Conservation (phyloP, 2,888 invertebrate species). For the Listrodromus nycthemerus region DNA sequence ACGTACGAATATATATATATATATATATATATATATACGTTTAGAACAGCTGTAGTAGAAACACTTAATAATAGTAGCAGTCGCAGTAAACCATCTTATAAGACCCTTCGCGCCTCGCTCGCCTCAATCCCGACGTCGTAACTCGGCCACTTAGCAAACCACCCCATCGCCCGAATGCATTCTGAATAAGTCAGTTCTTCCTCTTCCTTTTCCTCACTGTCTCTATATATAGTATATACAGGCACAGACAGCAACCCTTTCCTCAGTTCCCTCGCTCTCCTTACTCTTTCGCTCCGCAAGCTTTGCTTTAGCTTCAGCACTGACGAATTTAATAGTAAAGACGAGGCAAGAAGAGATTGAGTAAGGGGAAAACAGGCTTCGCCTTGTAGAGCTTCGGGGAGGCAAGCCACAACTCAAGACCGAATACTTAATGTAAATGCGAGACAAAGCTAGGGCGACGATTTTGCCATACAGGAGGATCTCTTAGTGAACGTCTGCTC, state of each 20-base stretch:
- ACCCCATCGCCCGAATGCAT: constrained; percentile 66
- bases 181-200: constrained; percentile 73
- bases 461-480: constrained; percentile 19
- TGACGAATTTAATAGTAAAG: constrained; percentile 44
- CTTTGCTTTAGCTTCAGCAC: constrained; percentile 31
- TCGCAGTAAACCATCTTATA: constrained; percentile 12
- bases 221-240: neutral
- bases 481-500: neutral
- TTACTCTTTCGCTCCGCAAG: constrained; percentile 23
- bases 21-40: neutral
- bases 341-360: constrained; percentile 32
- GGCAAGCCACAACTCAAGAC: constrained; percentile 41
- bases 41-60: neutral
- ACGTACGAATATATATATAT: neutral
- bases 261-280: constrained; percentile 6
- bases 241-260: constrained; percentile 27
- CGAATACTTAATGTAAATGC: constrained; percentile 50
- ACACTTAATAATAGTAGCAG: neutral
- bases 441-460: constrained; percentile 43
- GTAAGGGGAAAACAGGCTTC: constrained; percentile 5
- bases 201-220: constrained; percentile 21
- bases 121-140: constrained; percentile 66
- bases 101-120: constrained; percentile 42
- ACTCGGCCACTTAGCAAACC: constrained; percentile 71
- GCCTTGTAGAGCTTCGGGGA: constrained; percentile 28